A percentile compares a stretch with the other conserved stretches of the same genome.
phyloP scores from a whole-genome alignment of 64 coral and sea anemone species.

The Dendronephthya gigantea region DNA sequence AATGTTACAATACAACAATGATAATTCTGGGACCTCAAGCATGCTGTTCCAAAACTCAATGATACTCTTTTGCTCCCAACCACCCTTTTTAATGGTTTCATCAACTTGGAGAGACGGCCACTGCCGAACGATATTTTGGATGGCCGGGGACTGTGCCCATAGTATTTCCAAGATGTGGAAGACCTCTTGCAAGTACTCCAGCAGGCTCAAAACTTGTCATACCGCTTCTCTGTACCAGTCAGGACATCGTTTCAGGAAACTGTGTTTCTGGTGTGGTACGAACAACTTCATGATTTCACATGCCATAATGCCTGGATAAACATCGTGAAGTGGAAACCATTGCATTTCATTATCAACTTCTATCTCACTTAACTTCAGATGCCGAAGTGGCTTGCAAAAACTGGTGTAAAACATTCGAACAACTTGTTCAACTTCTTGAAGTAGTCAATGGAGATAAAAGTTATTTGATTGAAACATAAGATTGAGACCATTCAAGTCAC shows the following conservation, averaged over 20 bases:
- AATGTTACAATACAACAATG: too few species aligned
- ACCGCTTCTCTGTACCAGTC: constrained; percentile 13
- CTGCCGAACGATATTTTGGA: neutral
- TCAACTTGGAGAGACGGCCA: neutral
- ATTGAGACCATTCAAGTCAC: neutral
- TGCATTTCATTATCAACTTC: constrained; percentile 21
- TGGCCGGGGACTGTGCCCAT: neutral
- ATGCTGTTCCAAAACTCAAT: neutral
- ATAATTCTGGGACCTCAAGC: neutral
- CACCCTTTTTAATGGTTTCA: neutral
- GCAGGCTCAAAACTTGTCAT: too few species aligned
- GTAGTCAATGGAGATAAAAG: too few species aligned
- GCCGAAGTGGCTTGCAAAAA: neutral
- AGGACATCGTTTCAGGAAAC: neutral
- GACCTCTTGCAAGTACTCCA: neutral
- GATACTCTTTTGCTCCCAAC: neutral
- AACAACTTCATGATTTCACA: neutral
- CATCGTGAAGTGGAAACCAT: constrained; percentile 12
- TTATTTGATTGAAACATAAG: too few species aligned
- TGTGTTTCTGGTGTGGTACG: constrained; percentile 8
- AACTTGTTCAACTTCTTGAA: too few species aligned
- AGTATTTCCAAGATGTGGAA: neutral
- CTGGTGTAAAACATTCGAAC: constrained; percentile 16
- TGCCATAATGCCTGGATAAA: constrained; percentile 5
- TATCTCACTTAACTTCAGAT: neutral